Evolutionary conservation across 2,888 invertebrate species (phyloP).

Genomic region (Cosmia trapezina): DNA sequence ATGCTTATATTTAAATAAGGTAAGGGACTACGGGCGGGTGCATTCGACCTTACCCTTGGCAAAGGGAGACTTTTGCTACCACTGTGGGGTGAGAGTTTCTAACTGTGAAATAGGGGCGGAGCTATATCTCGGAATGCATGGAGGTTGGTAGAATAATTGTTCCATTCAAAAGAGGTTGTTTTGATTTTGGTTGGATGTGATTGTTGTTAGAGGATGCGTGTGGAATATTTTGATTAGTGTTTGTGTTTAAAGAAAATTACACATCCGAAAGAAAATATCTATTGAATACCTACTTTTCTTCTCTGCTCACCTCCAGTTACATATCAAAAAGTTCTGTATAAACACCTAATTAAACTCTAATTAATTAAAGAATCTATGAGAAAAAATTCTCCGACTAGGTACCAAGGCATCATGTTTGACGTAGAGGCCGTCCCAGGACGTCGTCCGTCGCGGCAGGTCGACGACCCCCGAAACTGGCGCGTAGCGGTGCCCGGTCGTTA

Average conservation of each 20-base stretch:
- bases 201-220: neutral
- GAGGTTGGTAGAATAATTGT: slow-evolving; percentile 12
- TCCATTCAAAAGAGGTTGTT: slow-evolving; percentile 20
- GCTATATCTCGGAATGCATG: slow-evolving; percentile 31
- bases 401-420: slow-evolving; percentile 78
- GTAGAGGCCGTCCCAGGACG: slow-evolving; percentile 85
- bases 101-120: slow-evolving; percentile 47
- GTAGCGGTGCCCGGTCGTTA: slow-evolving; percentile 89
- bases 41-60: slow-evolving; percentile 45
- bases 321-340: neutral
- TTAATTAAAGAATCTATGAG: slow-evolving; percentile 44
- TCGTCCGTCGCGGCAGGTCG: slow-evolving; percentile 81
- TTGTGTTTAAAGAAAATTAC: neutral
- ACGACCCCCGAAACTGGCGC: slow-evolving; percentile 88
- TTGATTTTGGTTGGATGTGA: slow-evolving; percentile 20
- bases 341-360: slow-evolving; percentile 42
- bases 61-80: slow-evolving; percentile 49
- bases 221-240: neutral
- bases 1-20: slow-evolving; percentile 39
- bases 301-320: neutral
- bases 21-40: slow-evolving; percentile 22
- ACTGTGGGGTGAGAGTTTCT: slow-evolving; percentile 47
- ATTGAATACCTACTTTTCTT: neutral
- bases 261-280: neutral
- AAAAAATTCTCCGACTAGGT: slow-evolving; percentile 60